Evolutionary conservation across 92 coral and sea anemone species (phyloP), one percentile per base, ranked within the genome.

Genomic region (Meandrina meandrites): DNA sequence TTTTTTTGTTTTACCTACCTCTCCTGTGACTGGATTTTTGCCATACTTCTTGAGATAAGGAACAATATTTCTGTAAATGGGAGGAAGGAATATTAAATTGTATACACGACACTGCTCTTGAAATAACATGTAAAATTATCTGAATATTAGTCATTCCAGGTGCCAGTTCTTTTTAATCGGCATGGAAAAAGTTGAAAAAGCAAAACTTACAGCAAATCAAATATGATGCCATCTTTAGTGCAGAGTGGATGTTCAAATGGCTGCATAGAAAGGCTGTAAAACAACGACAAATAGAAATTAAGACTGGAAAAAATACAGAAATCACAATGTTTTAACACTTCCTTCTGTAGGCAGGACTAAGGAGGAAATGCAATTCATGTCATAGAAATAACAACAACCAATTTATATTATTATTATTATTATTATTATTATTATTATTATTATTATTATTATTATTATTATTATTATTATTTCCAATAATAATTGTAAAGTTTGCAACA

Each of bases 211-310:
- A 97, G 86, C 68, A 97, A 89, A 82, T 97, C 99, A 92, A 93
- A 97, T 69, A 97, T 94, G 34, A 91, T 86, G 19, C 99, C 99
- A 75, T 97, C 98, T 89, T 95, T 97, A 21, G 99, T 97, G 83
- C 98, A 95, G 30, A 95, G 92, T 34, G 99, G 99, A 66, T 97
- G 93, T 30, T 93, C 99, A 95, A 97, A 97, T 79, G 99, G 99
- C 90, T 97, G 99, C 80, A 97, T 90, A 57, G 97, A 95, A 76
- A 97, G 93, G 83, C 99, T 97, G 79, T 22, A 89, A 69, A 81
- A 32, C 48, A 86, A 69, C 12, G 35, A 72, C 30, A 72, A 64
- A 62, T 50, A 34, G 56, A 22, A 56, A 60, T 5, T 5, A 19
- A 24, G 31, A 8, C 24, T 11, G 13, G 68, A 60, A 18, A 18